These are phyloP conservation scores for Choristoneura fumiferana DNA, from an alignment of 1,140 invertebrate species.

Conservation along the genomic window DNA sequence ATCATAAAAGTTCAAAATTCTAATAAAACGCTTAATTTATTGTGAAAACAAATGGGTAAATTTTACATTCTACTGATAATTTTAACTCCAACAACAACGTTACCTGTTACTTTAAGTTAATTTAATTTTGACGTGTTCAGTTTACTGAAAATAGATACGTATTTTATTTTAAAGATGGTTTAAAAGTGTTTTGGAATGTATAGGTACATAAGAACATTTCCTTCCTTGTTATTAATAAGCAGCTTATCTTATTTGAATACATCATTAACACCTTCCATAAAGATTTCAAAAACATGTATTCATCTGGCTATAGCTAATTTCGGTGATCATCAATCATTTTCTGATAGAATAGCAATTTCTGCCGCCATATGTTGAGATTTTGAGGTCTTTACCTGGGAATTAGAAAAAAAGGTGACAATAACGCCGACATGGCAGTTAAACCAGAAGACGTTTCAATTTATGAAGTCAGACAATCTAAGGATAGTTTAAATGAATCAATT, in stretches of 20 bases:
- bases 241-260: slow-evolving; percentile 38
- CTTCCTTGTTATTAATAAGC: slow-evolving; percentile 25
- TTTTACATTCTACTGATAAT: no score
- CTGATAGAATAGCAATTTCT: slow-evolving; percentile 51
- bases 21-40: no score
- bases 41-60: no score
- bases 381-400: slow-evolving; percentile 49
- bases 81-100: no score
- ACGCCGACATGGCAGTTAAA: slow-evolving; percentile 48
- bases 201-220: no score
- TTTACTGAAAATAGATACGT: no score
- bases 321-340: slow-evolving; percentile 61
- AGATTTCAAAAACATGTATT: slow-evolving; percentile 40
- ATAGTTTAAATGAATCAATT: slow-evolving; percentile 38
- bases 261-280: slow-evolving; percentile 41
- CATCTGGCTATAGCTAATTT: slow-evolving; percentile 53
- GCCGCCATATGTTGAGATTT: slow-evolving; percentile 43
- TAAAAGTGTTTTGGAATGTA: no score
- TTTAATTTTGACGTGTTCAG: no score
- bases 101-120: no score
- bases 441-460: slow-evolving; percentile 68
- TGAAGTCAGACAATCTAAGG: slow-evolving; percentile 39
- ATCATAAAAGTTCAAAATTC: no score
- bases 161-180: no score
- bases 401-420: slow-evolving; percentile 62